Evolutionary conservation across 1,140 invertebrate genomes (phyloP).

Genomic region (Polyergus mexicanus): DNA sequence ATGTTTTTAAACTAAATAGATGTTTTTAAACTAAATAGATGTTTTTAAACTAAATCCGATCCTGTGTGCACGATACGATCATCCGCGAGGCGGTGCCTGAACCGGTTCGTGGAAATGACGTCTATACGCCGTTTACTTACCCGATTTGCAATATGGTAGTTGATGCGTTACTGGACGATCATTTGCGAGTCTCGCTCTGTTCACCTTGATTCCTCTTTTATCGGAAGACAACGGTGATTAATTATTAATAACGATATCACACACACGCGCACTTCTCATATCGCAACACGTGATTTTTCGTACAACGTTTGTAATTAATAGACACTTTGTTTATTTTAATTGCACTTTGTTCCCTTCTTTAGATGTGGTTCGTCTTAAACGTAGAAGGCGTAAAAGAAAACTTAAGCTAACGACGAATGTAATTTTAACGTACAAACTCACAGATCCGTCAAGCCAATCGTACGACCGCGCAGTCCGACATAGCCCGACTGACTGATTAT

Average conservation of each 20-base stretch:
- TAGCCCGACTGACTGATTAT: not conserved
- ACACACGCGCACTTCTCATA: not conserved
- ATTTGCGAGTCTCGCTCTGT: not conserved
- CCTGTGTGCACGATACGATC: conserved; percentile 20
- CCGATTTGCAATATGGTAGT: conserved; percentile 20
- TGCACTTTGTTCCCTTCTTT: not conserved
- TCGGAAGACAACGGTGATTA: not conserved
- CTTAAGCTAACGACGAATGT: not conserved
- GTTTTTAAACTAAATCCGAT: conserved; percentile 4
- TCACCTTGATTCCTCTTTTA: not conserved
- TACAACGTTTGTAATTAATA: not conserved
- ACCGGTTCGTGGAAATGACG: conserved; percentile 47
- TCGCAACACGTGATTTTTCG: not conserved
- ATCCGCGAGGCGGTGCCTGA: conserved; percentile 6
- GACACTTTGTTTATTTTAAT: not conserved
- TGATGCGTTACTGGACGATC: not conserved
- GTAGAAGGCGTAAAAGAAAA: not conserved
- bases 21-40: too few species aligned
- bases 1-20: not conserved
- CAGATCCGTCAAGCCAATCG: not conserved
- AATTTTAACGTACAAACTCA: not conserved
- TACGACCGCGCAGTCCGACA: not conserved
- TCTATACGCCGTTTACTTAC: conserved; percentile 25
- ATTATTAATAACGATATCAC: not conserved
- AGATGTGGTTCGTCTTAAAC: not conserved